A percentile compares a stretch with the other conserved stretches of the same genome.
These are phyloP conservation scores for Amphipoea lucens DNA, from an alignment of 2,888 invertebrate genomes.

Conservation along the genomic window DNA sequence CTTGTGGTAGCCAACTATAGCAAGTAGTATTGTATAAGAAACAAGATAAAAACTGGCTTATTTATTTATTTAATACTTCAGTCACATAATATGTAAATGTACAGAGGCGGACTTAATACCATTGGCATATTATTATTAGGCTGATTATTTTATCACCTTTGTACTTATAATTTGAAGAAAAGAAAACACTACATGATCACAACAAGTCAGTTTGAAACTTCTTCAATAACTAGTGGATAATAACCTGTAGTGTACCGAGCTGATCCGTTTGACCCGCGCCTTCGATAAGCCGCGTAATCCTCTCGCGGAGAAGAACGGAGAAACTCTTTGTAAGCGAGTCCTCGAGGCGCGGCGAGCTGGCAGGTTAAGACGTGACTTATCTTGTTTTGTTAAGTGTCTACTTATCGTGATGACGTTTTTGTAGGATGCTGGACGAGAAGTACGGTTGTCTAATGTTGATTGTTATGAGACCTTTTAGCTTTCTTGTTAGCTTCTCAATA, in stretches of 20 bases:
- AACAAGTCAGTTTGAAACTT: conserved; percentile 9
- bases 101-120: too few relatives aligned
- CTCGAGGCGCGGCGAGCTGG: background rate
- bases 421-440: background rate
- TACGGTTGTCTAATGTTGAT: background rate
- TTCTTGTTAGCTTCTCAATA: background rate
- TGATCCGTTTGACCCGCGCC: conserved; percentile 27
- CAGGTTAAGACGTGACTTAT: conserved; percentile 45
- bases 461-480: background rate
- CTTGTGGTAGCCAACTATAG: too few relatives aligned
- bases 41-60: background rate
- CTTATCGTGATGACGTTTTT: conserved; percentile 16
- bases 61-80: too few relatives aligned
- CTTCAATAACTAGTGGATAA: conserved; percentile 12
- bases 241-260: conserved; percentile 7
- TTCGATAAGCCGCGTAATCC: conserved; percentile 52
- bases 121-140: too few relatives aligned
- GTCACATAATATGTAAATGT: too few relatives aligned
- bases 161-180: background rate
- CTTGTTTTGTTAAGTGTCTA: conserved; percentile 31
- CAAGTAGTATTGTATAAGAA: background rate
- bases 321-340: conserved; percentile 21
- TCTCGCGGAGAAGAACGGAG: conserved; percentile 13
- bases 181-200: background rate
- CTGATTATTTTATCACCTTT: background rate